phyloP scores from a whole-genome alignment of 2,797 vertebrate genomes.

The Malacoraja senta region DNA sequence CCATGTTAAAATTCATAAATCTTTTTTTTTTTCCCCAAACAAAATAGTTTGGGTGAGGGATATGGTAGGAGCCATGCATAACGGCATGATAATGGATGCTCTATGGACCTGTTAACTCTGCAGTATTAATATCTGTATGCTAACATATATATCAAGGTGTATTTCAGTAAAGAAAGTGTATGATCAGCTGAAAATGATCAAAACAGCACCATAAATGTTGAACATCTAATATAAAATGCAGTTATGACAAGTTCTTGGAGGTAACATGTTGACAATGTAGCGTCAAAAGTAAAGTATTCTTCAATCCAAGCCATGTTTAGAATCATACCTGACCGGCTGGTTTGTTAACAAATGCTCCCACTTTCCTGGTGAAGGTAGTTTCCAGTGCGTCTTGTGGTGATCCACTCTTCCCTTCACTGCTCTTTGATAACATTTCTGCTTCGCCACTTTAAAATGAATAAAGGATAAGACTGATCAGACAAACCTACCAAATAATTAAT shows the following conservation, averaged over 20 bases:
- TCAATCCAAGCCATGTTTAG: neutral
- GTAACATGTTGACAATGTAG: neutral
- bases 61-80: neutral
- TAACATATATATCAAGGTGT: neutral
- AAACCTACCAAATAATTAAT: neutral
- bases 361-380: slow-evolving; percentile 81
- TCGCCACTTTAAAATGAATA: slow-evolving; percentile 60
- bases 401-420: slow-evolving; percentile 59
- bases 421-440: slow-evolving; percentile 68
- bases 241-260: neutral
- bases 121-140: neutral
- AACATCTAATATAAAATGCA: neutral
- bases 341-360: slow-evolving; percentile 94
- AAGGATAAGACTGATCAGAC: slow-evolving; percentile 6
- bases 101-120: neutral
- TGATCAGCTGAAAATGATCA: neutral
- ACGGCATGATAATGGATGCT: neutral
- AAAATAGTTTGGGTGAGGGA: neutral
- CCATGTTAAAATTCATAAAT: too few species aligned
- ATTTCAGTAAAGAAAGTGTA: neutral
- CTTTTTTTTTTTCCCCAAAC: neutral
- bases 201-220: neutral
- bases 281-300: neutral
- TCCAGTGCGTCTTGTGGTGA: slow-evolving; percentile 75
- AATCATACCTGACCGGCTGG: slow-evolving; percentile 53